Conservation (phyloP, 2,113 vertebrate species). For the Ammodytes marinus region DNA sequence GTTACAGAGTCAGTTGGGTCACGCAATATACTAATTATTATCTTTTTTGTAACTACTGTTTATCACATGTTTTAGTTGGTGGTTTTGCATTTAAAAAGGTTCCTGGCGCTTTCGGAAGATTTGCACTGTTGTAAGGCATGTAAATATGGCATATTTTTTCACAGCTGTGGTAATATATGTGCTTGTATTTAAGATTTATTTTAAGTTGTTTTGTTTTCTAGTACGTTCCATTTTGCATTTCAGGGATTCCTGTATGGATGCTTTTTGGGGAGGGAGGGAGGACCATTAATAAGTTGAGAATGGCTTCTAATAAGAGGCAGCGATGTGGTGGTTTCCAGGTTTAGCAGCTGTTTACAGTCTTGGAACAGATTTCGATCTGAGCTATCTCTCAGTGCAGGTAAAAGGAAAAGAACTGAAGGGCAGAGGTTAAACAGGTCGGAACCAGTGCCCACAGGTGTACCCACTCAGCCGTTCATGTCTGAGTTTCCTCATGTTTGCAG, state of each 20-base stretch:
- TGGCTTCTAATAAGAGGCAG: slow-evolving; percentile 7
- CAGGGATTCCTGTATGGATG: slow-evolving; percentile 76
- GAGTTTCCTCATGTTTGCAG: slow-evolving; percentile 51
- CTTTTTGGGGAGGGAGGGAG: slow-evolving; percentile 33
- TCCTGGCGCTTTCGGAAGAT: slow-evolving; percentile 43
- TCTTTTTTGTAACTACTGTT: slow-evolving; percentile 60
- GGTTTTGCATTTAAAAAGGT: slow-evolving; percentile 54
- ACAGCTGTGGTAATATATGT: slow-evolving; percentile 39
- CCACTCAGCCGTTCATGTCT: slow-evolving; percentile 36
- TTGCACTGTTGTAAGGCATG: slow-evolving; percentile 72
- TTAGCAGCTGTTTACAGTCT: slow-evolving; percentile 40
- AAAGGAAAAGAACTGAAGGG: slow-evolving; percentile 9
- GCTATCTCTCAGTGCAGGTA: slow-evolving; percentile 3
- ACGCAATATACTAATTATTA: slow-evolving; percentile 38
- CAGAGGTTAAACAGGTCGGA: slow-evolving; percentile 10
- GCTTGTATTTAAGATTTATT: slow-evolving; percentile 60
- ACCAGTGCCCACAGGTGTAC: slow-evolving; percentile 25
- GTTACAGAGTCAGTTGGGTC: slow-evolving; percentile 34
- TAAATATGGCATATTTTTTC: slow-evolving; percentile 73
- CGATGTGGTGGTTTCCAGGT: background rate
- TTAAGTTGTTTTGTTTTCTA: slow-evolving; percentile 49
- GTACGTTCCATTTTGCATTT: slow-evolving; percentile 71
- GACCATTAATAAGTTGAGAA: slow-evolving; percentile 24
- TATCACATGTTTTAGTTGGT: slow-evolving; percentile 53
- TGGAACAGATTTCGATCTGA: slow-evolving; percentile 14